Conservation (phyloP, 2,113 vertebrate genomes). For the Suricata suricatta region DNA sequence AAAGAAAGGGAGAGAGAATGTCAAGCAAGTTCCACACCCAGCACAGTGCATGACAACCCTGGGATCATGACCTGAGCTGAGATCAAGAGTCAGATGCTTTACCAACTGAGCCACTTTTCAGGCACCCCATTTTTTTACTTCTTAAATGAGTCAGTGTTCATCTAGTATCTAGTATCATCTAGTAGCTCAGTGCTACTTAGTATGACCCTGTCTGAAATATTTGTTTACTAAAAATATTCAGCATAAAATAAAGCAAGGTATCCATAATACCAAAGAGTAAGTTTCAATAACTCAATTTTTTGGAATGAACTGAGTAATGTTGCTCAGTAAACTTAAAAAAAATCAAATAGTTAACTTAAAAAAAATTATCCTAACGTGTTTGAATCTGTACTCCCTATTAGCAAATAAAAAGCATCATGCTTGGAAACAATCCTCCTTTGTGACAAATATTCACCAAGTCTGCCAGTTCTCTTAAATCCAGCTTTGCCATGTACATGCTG, state of each 20-base stretch:
- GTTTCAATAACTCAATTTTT: background rate
- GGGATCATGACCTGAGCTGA: too few species aligned
- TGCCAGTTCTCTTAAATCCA: background rate
- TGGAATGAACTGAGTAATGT: background rate
- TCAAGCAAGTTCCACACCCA: too few species aligned
- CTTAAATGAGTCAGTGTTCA: background rate
- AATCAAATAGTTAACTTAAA: background rate
- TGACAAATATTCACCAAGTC: background rate
- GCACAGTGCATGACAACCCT: too few species aligned
- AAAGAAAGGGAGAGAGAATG: too few species aligned
- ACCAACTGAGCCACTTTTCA: too few species aligned
- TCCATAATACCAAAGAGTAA: background rate
- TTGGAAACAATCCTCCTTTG: background rate
- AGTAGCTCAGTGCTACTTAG: background rate
- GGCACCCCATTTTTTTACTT: background rate
- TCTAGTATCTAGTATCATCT: too few species aligned
- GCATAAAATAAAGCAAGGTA: slow-evolving; percentile 10
- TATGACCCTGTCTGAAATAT: background rate
- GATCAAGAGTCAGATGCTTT: too few species aligned
- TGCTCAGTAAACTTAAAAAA: slow-evolving; percentile 6
- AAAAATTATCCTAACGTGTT: background rate
- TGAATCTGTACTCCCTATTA: background rate
- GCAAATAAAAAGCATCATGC: background rate
- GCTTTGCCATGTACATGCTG: background rate
- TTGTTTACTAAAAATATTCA: background rate